Percentiles rank a stretch among this genome's conserved stretches.
Evolutionary conservation across 2,113 vertebrate genomes (phyloP).

Genomic region (Pantherophis guttatus): DNA sequence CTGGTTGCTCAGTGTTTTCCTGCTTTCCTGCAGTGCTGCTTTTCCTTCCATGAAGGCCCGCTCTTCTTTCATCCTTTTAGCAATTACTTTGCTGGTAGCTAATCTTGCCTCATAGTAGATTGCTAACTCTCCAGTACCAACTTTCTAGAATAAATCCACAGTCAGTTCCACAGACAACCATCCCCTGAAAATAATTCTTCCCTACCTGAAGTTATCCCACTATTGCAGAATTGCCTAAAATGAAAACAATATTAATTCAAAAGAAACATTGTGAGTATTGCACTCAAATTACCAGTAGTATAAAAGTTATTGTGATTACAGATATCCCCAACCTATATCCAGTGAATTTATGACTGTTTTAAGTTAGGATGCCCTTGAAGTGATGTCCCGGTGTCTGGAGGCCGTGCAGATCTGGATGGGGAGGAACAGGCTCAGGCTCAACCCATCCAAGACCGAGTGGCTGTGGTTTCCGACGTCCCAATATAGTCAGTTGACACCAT

Average conservation of each 20-base stretch:
- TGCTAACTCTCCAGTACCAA: background rate
- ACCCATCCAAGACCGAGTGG: too few species aligned
- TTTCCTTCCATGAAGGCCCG: background rate
- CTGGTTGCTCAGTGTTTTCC: background rate
- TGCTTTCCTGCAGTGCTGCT: background rate
- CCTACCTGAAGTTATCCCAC: background rate
- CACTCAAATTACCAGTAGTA: background rate
- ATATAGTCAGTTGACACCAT: too few species aligned
- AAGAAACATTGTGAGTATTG: background rate
- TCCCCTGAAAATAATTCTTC: background rate
- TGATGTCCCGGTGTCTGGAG: too few species aligned
- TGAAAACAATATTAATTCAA: background rate
- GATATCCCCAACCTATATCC: background rate
- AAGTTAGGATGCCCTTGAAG: background rate
- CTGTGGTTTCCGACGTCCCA: too few species aligned
- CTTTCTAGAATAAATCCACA: background rate
- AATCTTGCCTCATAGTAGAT: background rate
- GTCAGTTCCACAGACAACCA: background rate
- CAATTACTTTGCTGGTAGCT: background rate
- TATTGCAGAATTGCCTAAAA: background rate
- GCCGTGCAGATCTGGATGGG: too few species aligned
- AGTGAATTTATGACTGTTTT: background rate
- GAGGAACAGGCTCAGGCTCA: too few species aligned
- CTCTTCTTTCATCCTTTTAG: background rate
- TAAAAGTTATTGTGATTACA: background rate